Evolutionary conservation across 2,888 invertebrate species (phyloP).

Genomic region (Smittia sp.): DNA sequence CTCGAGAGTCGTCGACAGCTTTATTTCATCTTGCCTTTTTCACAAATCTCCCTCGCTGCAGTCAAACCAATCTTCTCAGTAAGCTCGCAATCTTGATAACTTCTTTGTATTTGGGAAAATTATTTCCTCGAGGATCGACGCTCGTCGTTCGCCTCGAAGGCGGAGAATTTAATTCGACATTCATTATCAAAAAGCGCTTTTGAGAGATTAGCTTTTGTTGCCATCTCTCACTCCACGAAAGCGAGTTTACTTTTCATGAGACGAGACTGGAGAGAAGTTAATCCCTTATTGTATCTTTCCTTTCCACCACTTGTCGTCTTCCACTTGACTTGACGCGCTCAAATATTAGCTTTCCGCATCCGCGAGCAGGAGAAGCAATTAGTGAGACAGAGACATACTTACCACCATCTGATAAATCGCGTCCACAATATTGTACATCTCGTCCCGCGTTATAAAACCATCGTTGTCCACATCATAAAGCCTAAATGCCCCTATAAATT

Average conservation of each 20-base stretch:
- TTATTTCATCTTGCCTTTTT: neutral
- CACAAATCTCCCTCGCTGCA: no score
- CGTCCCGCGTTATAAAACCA: slow-evolving; percentile 91
- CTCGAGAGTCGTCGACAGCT: neutral
- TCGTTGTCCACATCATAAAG: slow-evolving; percentile 95
- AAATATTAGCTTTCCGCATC: neutral
- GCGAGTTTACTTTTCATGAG: neutral
- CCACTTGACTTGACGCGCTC: neutral
- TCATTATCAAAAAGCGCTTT: slow-evolving; percentile 6
- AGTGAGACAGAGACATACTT: slow-evolving; percentile 55
- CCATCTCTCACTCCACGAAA: neutral
- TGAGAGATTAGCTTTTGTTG: slow-evolving; percentile 8
- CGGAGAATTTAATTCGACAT: neutral
- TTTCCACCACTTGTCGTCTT: neutral
- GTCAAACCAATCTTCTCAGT: neutral
- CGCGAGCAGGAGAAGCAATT: neutral
- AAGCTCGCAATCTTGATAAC: neutral
- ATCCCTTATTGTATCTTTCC: slow-evolving; percentile 5
- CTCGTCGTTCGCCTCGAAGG: neutral
- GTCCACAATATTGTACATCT: slow-evolving; percentile 96
- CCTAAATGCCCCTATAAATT: slow-evolving; percentile 84
- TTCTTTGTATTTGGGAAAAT: neutral
- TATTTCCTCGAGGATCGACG: neutral
- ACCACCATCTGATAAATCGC: slow-evolving; percentile 99
- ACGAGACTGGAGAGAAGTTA: neutral